Conservation (phyloP, 2,797 vertebrate species). For the Acestrorhynchus altus region DNA sequence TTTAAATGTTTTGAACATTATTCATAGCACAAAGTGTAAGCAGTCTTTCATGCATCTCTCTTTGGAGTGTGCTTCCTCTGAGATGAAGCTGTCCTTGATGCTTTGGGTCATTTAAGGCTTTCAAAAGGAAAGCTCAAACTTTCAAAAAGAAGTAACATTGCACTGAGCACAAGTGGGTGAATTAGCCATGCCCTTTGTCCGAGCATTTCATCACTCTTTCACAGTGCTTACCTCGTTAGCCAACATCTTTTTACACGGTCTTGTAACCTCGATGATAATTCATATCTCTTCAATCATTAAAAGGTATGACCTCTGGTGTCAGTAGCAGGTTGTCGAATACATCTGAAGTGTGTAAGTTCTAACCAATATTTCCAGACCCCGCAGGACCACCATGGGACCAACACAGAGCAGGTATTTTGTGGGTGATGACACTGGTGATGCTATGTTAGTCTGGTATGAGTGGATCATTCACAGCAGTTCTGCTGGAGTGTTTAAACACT, state of each 20-base stretch:
- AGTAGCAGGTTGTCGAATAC: background rate
- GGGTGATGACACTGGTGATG: no score
- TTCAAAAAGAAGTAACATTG: background rate
- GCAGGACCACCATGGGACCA: no score
- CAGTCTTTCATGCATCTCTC: constrained; percentile 20
- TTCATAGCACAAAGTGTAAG: constrained; percentile 12
- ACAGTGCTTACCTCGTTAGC: background rate
- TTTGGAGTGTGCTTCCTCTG: constrained; percentile 3
- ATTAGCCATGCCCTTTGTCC: background rate
- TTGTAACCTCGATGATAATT: constrained; percentile 7
- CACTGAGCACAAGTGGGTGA: background rate
- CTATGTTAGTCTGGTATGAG: no score
- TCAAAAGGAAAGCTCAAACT: constrained; percentile 8
- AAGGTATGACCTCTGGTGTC: background rate
- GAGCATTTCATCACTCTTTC: background rate
- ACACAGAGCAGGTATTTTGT: no score
- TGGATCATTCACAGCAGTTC: no score
- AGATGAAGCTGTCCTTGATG: background rate
- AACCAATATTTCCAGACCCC: background rate
- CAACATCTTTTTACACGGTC: background rate
- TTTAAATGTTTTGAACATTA: constrained; percentile 33
- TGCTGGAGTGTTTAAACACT: no score
- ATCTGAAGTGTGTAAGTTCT: constrained; percentile 3
- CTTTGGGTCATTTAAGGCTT: constrained; percentile 9
- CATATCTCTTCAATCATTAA: constrained; percentile 3